Evolutionary conservation across 1,140 invertebrate species (phyloP), one percentile per base, ranked within the genome.

Genomic region (Ridgeia piscesae): DNA sequence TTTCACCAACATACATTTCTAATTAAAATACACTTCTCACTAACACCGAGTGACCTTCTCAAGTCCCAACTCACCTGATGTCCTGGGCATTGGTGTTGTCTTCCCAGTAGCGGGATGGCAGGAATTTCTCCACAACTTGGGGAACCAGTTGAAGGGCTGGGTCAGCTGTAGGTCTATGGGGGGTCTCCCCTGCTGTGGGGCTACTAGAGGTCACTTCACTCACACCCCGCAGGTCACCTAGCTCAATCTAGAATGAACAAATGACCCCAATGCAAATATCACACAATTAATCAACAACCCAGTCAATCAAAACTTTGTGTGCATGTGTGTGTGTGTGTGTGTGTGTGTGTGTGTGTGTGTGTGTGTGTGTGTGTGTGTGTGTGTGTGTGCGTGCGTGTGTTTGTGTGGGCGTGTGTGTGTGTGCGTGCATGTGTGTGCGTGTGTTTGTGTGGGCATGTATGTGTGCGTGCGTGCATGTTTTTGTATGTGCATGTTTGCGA

Each of bases 121-220:
- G 99, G 96, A 99, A 99, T 95, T 98, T 97, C 94, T 98, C 98
- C 35, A 99, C 95, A 92, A 97, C 98, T 27, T 97, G 96, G 31
- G 97, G 96, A 91, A 97, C 96, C 95, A 97, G 97, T 95, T 97
- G 96, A 17, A 34, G n/a, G 33, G 89, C 33, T 27, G 89, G 89
- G 35, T 90, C 89, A 34, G 33, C 17, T 90, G 34, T 90, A 33
- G n/a, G 11, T 34, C 34, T 90, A 27, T 34, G 33, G 35, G 34
- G 35, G 17, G 33, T 90, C 89, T 90, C 35, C 89, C n/a, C n/a
- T n/a, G 17, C 89, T 31, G 89, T 90, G 31, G 33, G 89, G 89
- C 35, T 35, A 27, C 8, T 90, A 90, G 4, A 35, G 1, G 6
- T 77, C 14, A 77, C 58, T 35, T 90, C 89, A 34, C 89, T 35